A percentile compares a stretch with the other conserved stretches of the same genome.
phyloP scores from a whole-genome alignment of 2,888 invertebrate species.

The Shargacucullia verbasci region DNA sequence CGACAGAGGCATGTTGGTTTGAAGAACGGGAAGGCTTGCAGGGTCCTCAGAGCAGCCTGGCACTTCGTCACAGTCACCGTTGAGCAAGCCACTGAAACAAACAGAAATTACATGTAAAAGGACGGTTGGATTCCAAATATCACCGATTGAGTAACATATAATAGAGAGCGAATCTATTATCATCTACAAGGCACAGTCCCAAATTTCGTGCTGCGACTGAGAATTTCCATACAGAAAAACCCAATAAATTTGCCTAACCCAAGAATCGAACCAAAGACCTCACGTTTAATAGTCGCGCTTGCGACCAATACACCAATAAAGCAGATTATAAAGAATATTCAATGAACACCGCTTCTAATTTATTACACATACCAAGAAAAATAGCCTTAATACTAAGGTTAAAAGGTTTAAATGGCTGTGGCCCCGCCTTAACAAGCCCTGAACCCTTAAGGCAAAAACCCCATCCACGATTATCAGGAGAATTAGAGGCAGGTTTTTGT shows the following conservation, averaged over 20 bases:
- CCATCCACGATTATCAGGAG: constrained; percentile 67
- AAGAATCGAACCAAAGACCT: too few species aligned
- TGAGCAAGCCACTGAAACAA: constrained; percentile 96
- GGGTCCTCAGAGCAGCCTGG: constrained; percentile 95
- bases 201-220: too few species aligned
- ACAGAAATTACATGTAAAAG: too few species aligned
- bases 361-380: constrained; percentile 36
- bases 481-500: constrained; percentile 75
- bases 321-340: background rate
- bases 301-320: too few species aligned
- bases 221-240: too few species aligned
- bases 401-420: constrained; percentile 22
- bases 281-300: too few species aligned
- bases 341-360: constrained; percentile 26
- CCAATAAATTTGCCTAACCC: too few species aligned
- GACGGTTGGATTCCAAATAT: too few species aligned
- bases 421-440: constrained; percentile 64
- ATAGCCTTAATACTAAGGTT: constrained; percentile 42
- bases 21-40: constrained; percentile 97
- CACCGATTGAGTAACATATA: too few species aligned
- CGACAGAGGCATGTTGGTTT: constrained; percentile 97
- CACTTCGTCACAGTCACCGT: constrained; percentile 98
- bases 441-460: constrained; percentile 63
- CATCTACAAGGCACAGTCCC: too few species aligned
- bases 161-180: too few species aligned